A percentile compares a stretch with the other conserved stretches of the same genome.
Evolutionary conservation across 2,797 vertebrate genomes (phyloP).

Genomic region (Lindbergichthys nudifrons): DNA sequence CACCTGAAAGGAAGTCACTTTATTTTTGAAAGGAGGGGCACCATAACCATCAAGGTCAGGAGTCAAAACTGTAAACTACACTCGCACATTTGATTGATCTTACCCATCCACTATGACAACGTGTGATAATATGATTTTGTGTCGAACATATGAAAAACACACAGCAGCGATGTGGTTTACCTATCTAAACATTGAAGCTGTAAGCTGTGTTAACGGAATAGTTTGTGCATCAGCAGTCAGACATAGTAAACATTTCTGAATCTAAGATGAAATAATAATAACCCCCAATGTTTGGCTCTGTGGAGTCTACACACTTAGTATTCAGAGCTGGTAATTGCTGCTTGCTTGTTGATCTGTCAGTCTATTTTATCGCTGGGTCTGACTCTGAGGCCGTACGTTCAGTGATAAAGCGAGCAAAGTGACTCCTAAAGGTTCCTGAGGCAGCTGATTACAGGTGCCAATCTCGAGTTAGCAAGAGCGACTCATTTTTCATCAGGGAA

Average conservation of each 20-base stretch:
- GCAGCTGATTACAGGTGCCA: slow-evolving; percentile 55
- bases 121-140: slow-evolving; percentile 24
- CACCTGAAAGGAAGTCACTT: slow-evolving; percentile 85
- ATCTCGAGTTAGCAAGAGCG: slow-evolving; percentile 43
- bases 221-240: slow-evolving; percentile 16
- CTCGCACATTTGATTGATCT: slow-evolving; percentile 6
- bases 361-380: slow-evolving; percentile 49
- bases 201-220: slow-evolving; percentile 15
- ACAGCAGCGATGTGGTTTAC: neutral
- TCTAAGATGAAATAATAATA: slow-evolving; percentile 39
- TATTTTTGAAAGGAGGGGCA: slow-evolving; percentile 83
- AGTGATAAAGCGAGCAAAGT: slow-evolving; percentile 50
- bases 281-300: slow-evolving; percentile 43
- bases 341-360: slow-evolving; percentile 53
- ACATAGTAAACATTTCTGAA: slow-evolving; percentile 28
- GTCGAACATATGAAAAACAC: slow-evolving; percentile 3
- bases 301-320: slow-evolving; percentile 48
- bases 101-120: neutral
- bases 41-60: slow-evolving; percentile 84
- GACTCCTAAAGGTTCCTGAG: slow-evolving; percentile 48
- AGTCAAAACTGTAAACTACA: slow-evolving; percentile 31
- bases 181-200: neutral
- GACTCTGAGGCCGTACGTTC: slow-evolving; percentile 44
- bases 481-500: slow-evolving; percentile 47
- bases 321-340: slow-evolving; percentile 40